Conservation (phyloP, 1,140 invertebrate genomes). For the Cylas formicarius region DNA sequence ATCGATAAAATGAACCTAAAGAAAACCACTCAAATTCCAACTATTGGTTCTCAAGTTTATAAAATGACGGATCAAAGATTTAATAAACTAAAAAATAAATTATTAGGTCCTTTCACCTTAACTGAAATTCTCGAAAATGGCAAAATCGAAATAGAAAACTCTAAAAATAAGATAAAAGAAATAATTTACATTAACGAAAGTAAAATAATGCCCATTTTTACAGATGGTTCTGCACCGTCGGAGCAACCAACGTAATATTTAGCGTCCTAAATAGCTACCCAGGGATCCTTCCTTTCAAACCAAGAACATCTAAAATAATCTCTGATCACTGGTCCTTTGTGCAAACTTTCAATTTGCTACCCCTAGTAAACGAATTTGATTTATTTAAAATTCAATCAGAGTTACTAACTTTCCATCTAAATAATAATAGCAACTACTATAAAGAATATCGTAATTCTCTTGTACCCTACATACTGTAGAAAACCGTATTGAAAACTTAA, state of each 20-base stretch:
- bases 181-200: slow-evolving; percentile 11
- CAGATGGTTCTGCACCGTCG: slow-evolving; percentile 3
- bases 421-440: slow-evolving; percentile 1
- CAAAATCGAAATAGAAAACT: slow-evolving; percentile 10
- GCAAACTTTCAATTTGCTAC: slow-evolving; percentile 5
- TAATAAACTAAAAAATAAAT: slow-evolving; percentile 13
- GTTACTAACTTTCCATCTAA: not conserved
- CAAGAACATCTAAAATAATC: slow-evolving; percentile 8
- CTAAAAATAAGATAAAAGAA: slow-evolving; percentile 8
- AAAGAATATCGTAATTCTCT: slow-evolving; percentile 13
- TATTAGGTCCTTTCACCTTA: slow-evolving; percentile 11
- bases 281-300: slow-evolving; percentile 10
- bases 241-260: slow-evolving; percentile 5
- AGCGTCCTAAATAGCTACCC: slow-evolving; percentile 8
- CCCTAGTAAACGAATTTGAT: slow-evolving; percentile 4
- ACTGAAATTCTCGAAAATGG: slow-evolving; percentile 8
- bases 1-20: slow-evolving; percentile 11
- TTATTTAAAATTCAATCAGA: not conserved
- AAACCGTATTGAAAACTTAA: slow-evolving; percentile 6
- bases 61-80: slow-evolving; percentile 8
- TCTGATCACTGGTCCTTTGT: slow-evolving; percentile 10
- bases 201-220: slow-evolving; percentile 12
- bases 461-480: not conserved
- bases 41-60: slow-evolving; percentile 4
- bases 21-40: slow-evolving; percentile 6